These are phyloP conservation scores for Volucella zonaria DNA, from an alignment of 2,888 invertebrate genomes.

Conservation along the genomic window DNA sequence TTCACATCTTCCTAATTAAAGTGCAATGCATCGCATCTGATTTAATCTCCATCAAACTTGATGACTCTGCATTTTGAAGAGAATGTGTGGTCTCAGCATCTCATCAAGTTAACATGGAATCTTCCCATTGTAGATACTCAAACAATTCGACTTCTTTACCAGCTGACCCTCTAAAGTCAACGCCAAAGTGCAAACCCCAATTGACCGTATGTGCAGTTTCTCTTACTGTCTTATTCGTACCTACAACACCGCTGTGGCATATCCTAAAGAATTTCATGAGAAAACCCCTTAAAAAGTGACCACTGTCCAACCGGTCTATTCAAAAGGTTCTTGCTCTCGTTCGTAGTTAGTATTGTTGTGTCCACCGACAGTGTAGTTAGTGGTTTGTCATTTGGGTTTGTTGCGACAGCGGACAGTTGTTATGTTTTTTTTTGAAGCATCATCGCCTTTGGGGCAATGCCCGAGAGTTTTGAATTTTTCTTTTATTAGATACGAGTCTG, in stretches of 20 bases:
- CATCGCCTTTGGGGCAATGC: conserved; percentile 38
- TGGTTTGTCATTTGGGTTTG: conserved; percentile 12
- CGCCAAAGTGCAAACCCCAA: conserved; percentile 55
- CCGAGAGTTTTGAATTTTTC: conserved; percentile 22
- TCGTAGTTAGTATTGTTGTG: not conserved
- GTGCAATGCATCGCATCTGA: conserved; percentile 29
- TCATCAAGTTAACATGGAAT: conserved; percentile 13
- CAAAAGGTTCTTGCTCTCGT: conserved; percentile 68
- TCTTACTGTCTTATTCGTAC: conserved; percentile 23
- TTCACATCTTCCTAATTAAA: conserved; percentile 1
- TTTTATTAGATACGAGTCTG: conserved; percentile 41
- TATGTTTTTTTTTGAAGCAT: too few relatives aligned
- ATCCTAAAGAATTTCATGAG: conserved; percentile 44
- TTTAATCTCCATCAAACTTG: conserved; percentile 10
- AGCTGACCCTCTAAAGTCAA: conserved; percentile 57
- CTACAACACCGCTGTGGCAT: conserved; percentile 27
- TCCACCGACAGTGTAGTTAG: not conserved
- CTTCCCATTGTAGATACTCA: conserved; percentile 42
- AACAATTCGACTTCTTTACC: conserved; percentile 32
- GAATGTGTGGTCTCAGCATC: conserved; percentile 53
- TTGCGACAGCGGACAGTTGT: not conserved
- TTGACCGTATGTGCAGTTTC: conserved; percentile 52
- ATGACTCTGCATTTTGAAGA: not conserved
- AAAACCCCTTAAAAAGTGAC: conserved; percentile 36
- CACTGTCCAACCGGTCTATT: conserved; percentile 60